Evolutionary conservation across 2,888 invertebrate species (phyloP).

Genomic region (Gnatocerus cornutus): DNA sequence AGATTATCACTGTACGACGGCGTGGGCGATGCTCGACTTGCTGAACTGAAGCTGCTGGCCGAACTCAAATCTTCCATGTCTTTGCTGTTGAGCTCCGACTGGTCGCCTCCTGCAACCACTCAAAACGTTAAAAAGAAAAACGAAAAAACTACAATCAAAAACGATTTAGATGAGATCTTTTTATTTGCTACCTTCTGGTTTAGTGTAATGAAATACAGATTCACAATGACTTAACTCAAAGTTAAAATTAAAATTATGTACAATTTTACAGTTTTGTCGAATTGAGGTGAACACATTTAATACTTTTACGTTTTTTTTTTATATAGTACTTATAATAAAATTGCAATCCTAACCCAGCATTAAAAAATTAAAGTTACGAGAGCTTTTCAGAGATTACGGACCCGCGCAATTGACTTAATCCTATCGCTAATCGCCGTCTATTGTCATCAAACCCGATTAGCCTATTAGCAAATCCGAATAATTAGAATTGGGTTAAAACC

Average conservation of each 20-base stretch:
- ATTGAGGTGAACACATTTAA: slow-evolving; percentile 50
- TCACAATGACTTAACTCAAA: slow-evolving; percentile 40
- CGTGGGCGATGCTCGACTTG: slow-evolving; percentile 86
- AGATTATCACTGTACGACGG: slow-evolving; percentile 84
- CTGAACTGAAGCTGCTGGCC: slow-evolving; percentile 86
- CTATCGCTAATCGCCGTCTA: no score
- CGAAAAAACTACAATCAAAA: slow-evolving; percentile 54
- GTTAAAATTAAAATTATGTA: slow-evolving; percentile 45
- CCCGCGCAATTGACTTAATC: not conserved
- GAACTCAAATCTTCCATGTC: slow-evolving; percentile 87
- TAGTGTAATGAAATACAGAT: slow-evolving; percentile 54
- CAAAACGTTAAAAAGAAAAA: slow-evolving; percentile 34
- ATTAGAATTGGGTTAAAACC: no score
- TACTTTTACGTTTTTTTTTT: slow-evolving; percentile 46
- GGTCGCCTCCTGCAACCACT: slow-evolving; percentile 73
- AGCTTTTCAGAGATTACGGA: slow-evolving; percentile 14
- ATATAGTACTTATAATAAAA: not conserved
- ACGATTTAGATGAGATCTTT: slow-evolving; percentile 45
- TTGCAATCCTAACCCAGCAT: slow-evolving; percentile 13
- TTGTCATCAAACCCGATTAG: no score
- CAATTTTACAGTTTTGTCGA: slow-evolving; percentile 44
- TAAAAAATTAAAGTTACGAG: slow-evolving; percentile 21
- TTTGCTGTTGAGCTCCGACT: slow-evolving; percentile 73
- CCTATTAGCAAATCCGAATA: no score
- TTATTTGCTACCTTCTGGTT: slow-evolving; percentile 55